Conservation (phyloP, 2,888 invertebrate species). For the Acrocyrtus sp. region DNA sequence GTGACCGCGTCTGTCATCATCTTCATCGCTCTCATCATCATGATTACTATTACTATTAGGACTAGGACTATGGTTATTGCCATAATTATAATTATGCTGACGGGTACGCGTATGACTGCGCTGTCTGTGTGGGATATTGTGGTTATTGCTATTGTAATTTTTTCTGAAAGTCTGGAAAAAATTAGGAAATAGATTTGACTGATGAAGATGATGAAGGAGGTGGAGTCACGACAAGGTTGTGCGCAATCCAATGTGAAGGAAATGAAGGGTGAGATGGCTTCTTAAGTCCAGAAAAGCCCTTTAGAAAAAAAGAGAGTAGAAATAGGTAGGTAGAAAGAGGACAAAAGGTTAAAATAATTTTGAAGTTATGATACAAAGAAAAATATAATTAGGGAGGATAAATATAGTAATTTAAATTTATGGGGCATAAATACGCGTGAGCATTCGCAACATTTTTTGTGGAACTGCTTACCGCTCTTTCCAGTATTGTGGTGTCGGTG, state of each 20-base stretch:
- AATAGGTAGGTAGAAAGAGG: background rate
- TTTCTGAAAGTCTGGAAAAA: background rate
- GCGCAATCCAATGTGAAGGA: slow-evolving; percentile 24
- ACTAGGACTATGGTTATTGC: background rate
- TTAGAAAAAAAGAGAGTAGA: background rate
- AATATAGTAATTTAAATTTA: background rate
- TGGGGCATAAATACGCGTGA: background rate
- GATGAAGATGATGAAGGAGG: slow-evolving; percentile 5
- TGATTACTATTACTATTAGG: background rate
- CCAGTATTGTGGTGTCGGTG: background rate
- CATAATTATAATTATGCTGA: slow-evolving; percentile 1
- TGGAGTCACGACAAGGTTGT: slow-evolving; percentile 22
- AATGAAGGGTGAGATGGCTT: slow-evolving; percentile 29
- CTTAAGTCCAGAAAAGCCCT: slow-evolving; percentile 18
- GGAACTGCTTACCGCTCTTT: background rate
- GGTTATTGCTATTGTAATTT: background rate
- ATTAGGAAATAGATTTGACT: slow-evolving; percentile 11
- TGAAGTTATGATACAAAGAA: background rate
- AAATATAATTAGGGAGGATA: background rate
- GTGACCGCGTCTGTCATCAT: slow-evolving; percentile 7
- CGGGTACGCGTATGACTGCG: background rate
- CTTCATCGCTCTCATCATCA: background rate
- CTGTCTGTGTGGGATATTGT: background rate
- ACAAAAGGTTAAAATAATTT: background rate
- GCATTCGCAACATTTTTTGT: background rate